Evolutionary conservation across 1,140 invertebrate genomes (phyloP).

Genomic region (Hyles euphorbiae): DNA sequence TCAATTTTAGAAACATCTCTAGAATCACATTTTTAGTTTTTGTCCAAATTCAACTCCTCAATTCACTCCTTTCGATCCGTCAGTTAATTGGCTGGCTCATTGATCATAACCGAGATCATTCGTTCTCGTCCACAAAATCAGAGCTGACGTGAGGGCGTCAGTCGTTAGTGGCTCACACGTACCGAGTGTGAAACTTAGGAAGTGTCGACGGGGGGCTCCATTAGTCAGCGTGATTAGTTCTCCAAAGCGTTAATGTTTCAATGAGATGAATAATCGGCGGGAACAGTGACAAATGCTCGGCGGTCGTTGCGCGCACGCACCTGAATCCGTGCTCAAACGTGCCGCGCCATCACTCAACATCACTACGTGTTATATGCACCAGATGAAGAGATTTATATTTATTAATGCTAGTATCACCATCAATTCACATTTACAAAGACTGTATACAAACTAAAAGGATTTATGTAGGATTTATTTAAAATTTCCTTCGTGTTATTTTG

Average conservation of each 20-base stretch:
- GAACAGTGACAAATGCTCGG: conserved; percentile 69
- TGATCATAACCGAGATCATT: conserved; percentile 31
- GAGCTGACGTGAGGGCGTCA: conserved; percentile 27
- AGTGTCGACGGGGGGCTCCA: conserved; percentile 68
- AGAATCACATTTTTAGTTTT: no score
- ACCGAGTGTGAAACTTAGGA: conserved; percentile 58
- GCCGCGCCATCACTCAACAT: conserved; percentile 62
- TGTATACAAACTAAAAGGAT: no score
- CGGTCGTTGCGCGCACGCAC: conserved; percentile 54
- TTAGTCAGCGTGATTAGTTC: conserved; percentile 73
- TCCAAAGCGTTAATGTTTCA: conserved; percentile 69
- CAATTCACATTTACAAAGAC: no score
- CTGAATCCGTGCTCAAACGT: conserved; percentile 56
- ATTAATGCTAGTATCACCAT: conserved; percentile 31
- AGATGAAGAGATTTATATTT: conserved; percentile 71
- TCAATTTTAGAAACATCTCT: no score
- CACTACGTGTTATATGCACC: conserved; percentile 46
- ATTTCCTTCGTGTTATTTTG: background rate
- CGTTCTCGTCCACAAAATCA: conserved; percentile 37
- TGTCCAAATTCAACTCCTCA: no score
- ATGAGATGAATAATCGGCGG: conserved; percentile 71
- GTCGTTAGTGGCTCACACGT: conserved; percentile 35
- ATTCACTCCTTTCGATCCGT: conserved; percentile 10
- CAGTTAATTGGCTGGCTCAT: conserved; percentile 23
- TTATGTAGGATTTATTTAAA: background rate